Evolutionary conservation across 2,888 invertebrate species (phyloP).

Genomic region (Epistrophella euchroma): DNA sequence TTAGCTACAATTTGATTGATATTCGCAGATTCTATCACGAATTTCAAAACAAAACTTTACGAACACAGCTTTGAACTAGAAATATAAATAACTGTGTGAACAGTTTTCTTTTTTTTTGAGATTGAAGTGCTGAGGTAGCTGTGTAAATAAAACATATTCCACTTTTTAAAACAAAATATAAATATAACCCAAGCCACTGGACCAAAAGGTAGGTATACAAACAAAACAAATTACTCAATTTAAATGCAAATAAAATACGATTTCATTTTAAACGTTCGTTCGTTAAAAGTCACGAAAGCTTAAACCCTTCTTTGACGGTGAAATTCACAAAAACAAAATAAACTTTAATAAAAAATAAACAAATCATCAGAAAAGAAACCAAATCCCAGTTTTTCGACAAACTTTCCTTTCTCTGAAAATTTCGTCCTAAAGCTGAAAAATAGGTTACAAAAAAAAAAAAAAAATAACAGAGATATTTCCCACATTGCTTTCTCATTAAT

Average conservation of each 20-base stretch:
- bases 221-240: background rate
- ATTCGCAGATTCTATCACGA: too few relatives aligned
- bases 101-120: too few relatives aligned
- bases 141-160: too few relatives aligned
- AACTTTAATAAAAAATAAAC: conserved; percentile 3
- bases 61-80: too few relatives aligned
- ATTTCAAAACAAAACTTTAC: too few relatives aligned
- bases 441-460: conserved; percentile 23
- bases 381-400: conserved; percentile 1
- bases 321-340: background rate
- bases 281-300: background rate
- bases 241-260: background rate
- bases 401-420: background rate
- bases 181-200: too few relatives aligned
- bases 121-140: too few relatives aligned
- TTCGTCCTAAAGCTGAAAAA: conserved; percentile 8
- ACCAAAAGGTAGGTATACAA: background rate
- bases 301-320: background rate
- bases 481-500: conserved; percentile 70
- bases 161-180: too few relatives aligned
- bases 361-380: conserved; percentile 22
- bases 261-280: background rate
- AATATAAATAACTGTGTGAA: too few relatives aligned
- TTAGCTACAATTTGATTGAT: too few relatives aligned
- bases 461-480: conserved; percentile 41